Conservation (phyloP, 2,888 invertebrate species). For the Cetonia aurata region DNA sequence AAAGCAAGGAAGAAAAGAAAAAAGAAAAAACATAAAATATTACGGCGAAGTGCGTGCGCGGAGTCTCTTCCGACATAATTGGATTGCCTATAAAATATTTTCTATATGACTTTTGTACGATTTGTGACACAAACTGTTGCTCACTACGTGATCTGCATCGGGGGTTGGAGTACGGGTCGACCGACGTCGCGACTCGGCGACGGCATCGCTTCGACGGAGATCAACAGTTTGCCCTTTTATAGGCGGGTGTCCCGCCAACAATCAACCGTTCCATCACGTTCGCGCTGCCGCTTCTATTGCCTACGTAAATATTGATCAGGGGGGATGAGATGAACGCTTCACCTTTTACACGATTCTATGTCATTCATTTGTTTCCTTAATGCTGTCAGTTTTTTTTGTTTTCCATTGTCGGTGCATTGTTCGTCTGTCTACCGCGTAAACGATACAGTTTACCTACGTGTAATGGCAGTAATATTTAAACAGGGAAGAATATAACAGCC, state of each 20-base stretch:
- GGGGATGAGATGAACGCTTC: background rate
- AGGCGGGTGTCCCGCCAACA: constrained; percentile 20
- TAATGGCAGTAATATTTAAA: too few relatives aligned
- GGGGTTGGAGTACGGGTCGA: constrained; percentile 1
- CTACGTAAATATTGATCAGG: constrained; percentile 23
- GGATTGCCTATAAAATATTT: constrained; percentile 40
- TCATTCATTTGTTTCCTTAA: constrained; percentile 23
- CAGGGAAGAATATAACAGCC: too few relatives aligned
- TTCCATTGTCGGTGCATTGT: too few relatives aligned
- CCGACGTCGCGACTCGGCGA: constrained; percentile 11
- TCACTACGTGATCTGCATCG: constrained; percentile 53
- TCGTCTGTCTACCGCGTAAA: too few relatives aligned
- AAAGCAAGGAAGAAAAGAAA: background rate
- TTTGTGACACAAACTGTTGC: constrained; percentile 53
- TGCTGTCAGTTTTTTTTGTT: background rate
- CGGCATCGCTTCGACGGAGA: constrained; percentile 20
- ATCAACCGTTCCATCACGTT: constrained; percentile 26
- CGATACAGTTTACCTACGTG: too few relatives aligned
- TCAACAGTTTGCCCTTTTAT: constrained; percentile 43
- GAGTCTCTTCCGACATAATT: constrained; percentile 31
- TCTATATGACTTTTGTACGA: constrained; percentile 43
- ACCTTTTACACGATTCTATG: constrained; percentile 1
- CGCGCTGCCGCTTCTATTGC: constrained; percentile 19
- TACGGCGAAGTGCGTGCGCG: constrained; percentile 24
- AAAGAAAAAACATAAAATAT: constrained; percentile 27